Percentiles rank a stretch among this genome's conserved stretches.
These are phyloP conservation scores for Danionella dracula DNA, from an alignment of 2,797 vertebrate species.

Conservation along the genomic window DNA sequence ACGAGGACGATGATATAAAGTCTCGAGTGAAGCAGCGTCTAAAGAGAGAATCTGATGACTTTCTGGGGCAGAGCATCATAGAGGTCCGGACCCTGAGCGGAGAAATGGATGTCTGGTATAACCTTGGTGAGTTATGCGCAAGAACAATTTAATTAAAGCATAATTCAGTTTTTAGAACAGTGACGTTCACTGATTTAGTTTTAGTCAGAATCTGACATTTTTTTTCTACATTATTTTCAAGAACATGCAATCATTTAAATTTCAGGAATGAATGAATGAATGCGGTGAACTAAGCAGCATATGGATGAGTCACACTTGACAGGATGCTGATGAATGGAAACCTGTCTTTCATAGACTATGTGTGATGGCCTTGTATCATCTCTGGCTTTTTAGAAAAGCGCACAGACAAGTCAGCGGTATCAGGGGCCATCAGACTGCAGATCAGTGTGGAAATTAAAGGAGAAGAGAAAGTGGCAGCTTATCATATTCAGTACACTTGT, in stretches of 20 bases:
- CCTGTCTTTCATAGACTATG: neutral
- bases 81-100: conserved; percentile 94
- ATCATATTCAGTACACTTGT: conserved; percentile 92
- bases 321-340: neutral
- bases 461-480: conserved; percentile 93
- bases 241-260: too few relatives aligned
- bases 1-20: conserved; percentile 96
- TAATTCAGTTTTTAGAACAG: too few relatives aligned
- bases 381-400: conserved; percentile 77
- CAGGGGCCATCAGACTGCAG: conserved; percentile 89
- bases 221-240: too few relatives aligned
- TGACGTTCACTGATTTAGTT: too few relatives aligned
- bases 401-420: conserved; percentile 94
- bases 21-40: conserved; percentile 94
- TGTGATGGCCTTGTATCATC: neutral
- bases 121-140: conserved; percentile 82
- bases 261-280: too few relatives aligned
- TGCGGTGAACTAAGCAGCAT: too few relatives aligned
- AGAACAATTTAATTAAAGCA: too few relatives aligned
- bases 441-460: conserved; percentile 97
- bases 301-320: too few relatives aligned
- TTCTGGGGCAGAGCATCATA: conserved; percentile 95
- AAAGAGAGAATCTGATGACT: conserved; percentile 94
- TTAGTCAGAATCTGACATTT: too few relatives aligned
- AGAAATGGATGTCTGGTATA: conserved; percentile 99